Evolutionary conservation across 2,797 vertebrate species (phyloP), one percentile per base, ranked within the genome.

Genomic region (Phylloscopus collybita): DNA sequence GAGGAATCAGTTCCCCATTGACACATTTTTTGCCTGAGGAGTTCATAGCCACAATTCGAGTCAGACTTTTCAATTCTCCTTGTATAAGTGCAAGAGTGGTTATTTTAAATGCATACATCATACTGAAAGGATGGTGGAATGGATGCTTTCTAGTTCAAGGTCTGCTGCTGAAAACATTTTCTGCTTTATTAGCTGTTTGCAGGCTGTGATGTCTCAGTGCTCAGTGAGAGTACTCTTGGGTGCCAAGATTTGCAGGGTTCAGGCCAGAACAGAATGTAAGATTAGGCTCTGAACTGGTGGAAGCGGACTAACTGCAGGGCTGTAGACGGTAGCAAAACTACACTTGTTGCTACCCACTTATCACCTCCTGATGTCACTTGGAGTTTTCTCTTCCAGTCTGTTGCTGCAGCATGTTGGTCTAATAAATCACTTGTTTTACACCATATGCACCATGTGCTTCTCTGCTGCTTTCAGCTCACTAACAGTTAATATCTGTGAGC

Each of bases 21-120:
- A 78, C 80, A 54, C 81, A 76, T 94, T 95, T 94, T 85, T 50
- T 89, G 80, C 69, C 67, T 54, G 71, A 86, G 88, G 85, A 84
- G 71, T 70, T 80, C 44, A 34, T 57, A 82, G 84, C 74, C 60
- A 64, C 67, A 45, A 36, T 94, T 53, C 74, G 53, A 92, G 79
- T 65, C 49, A 87, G 67, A 49, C 25, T 88, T 91, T 87, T 74
- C 80, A 57, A 73, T 62, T 93, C 80, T 75, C 59, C 80, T 47
- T 16, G 34, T 73, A 0, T 34, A 84, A 66, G 71, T 84, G 80
- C 75, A 81, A 92, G 54, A 88, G 86, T 61, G n/a, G 64, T 72
- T 96, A 92, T 91, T 95, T 94, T 80, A 86, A 94, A 95, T 87
- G 88, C 67, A 88, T 70, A 74, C 83, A 76, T 94, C 90, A 53